These are phyloP conservation scores for Drosophila pseudoananassae DNA, from an alignment of 1,140 invertebrate species.

Conservation along the genomic window DNA sequence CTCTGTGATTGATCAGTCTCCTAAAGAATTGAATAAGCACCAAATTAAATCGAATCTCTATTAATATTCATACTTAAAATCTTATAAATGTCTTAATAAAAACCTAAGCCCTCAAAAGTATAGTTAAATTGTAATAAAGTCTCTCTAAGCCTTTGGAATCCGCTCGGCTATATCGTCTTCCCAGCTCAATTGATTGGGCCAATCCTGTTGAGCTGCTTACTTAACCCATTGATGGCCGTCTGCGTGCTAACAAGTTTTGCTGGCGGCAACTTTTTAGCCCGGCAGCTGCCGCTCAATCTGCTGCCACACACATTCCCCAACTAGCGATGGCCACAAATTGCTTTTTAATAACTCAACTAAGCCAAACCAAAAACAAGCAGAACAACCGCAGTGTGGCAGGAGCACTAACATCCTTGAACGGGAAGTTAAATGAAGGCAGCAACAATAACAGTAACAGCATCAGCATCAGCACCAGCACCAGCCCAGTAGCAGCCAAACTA, in stretches of 20 bases:
- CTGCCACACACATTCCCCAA: slow-evolving; percentile 58
- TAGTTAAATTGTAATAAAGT: not conserved
- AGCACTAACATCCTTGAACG: slow-evolving; percentile 55
- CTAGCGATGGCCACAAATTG: slow-evolving; percentile 70
- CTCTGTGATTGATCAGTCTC: too few species aligned
- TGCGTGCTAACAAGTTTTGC: slow-evolving; percentile 39
- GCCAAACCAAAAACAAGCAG: slow-evolving; percentile 59
- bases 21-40: too few species aligned
- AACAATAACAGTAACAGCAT: slow-evolving; percentile 32
- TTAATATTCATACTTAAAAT: too few species aligned
- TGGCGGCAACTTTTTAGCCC: slow-evolving; percentile 54
- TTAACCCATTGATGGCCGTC: slow-evolving; percentile 44
- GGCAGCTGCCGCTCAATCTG: slow-evolving; percentile 70
- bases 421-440: slow-evolving; percentile 75
- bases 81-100: too few species aligned
- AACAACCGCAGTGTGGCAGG: slow-evolving; percentile 44
- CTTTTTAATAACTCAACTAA: slow-evolving; percentile 82
- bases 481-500: slow-evolving; percentile 23
- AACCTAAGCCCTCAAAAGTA: not conserved
- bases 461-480: not conserved
- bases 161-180: not conserved
- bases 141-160: slow-evolving; percentile 5
- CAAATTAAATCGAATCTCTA: too few species aligned
- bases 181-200: slow-evolving; percentile 32
- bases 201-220: slow-evolving; percentile 38